Base-by-base conservation (phyloP, 53 echinoderm and acorn worm species). In the Arbacia lixula region DNA sequence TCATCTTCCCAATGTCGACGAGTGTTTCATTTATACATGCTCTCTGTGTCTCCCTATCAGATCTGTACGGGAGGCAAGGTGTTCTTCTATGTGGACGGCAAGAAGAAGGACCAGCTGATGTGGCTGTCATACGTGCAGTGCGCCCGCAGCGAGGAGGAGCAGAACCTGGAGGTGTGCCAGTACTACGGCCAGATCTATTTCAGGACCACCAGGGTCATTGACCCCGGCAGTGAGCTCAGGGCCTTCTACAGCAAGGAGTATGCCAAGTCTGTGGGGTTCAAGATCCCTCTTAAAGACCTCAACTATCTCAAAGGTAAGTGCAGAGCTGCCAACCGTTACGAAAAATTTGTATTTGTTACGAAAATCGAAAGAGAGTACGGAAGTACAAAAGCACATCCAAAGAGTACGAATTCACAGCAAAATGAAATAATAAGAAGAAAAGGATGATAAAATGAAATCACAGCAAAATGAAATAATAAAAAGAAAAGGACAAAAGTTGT, bases 171-270 rank as follows among this genome's bases (percentile, higher is more conserved):
- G 40, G 82, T 64, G 1, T 49, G 35, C 34, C 82, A 81, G 30
- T 40, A 40, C 32, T 46, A 42, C 33, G 82, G 82, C 4, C 38
- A 81, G 9, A 64, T 81, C 35, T 81, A 64, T 64, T 81, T 81
- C 65, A 29, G 82, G 42, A 34, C 33, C 61, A 81, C 82, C 19
- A 81, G 64, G 64, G 28, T 16, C 64, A 64, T 81, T 64, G 49
- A 81, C 33, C 82, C 82, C 26, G 82, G 82, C 31, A 81, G 33
- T 30, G 82, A 64, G 6, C 82, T 81, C 6, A 62, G 63, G 35
- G 82, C 64, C 3, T 81, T 81, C 65, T 81, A 81, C 82, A 81
- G 82, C 41, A 40, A 62, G 11, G 82, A 62, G 64, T 81, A 81
- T 33, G 31, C 4, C 17, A 33, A 46, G 34, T 40, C 21, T 49